phyloP scores from a whole-genome alignment of 2,797 vertebrate species.

The Lindbergichthys nudifrons region DNA sequence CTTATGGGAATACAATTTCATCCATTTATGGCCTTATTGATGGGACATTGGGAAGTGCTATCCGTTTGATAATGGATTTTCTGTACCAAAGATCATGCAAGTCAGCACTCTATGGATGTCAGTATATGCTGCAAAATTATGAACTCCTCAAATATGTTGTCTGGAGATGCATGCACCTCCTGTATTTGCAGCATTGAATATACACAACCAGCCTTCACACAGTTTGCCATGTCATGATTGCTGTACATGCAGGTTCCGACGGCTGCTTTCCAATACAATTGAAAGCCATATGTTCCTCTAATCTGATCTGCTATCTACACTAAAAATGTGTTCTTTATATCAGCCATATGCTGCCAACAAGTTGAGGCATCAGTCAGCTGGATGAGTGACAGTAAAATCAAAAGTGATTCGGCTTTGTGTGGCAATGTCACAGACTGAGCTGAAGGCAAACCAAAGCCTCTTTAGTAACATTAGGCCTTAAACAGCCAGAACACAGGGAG shows the following conservation, averaged over 20 bases:
- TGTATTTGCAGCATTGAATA: constrained; percentile 29
- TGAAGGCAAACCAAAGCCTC: constrained; percentile 11
- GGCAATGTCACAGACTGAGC: constrained; percentile 5
- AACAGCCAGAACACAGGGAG: constrained; percentile 10
- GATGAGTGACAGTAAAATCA: constrained; percentile 24
- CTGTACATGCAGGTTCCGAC: constrained; percentile 6
- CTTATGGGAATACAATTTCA: constrained; percentile 59
- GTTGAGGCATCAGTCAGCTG: constrained; percentile 10
- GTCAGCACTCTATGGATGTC: constrained; percentile 64
- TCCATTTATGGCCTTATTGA: constrained; percentile 65
- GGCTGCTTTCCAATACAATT: constrained; percentile 31
- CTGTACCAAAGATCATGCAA: constrained; percentile 55
- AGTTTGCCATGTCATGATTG: neutral
- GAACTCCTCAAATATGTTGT: constrained; percentile 57
- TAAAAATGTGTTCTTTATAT: constrained; percentile 13
- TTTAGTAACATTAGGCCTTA: constrained; percentile 13
- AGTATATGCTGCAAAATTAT: constrained; percentile 62
- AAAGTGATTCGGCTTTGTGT: constrained; percentile 19
- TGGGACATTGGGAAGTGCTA: constrained; percentile 78
- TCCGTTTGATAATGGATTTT: constrained; percentile 58
- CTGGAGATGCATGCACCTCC: constrained; percentile 27
- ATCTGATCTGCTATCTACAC: constrained; percentile 30
- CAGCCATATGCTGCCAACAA: constrained; percentile 31
- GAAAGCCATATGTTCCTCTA: constrained; percentile 36
- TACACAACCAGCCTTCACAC: neutral